Evolutionary conservation across 2,888 invertebrate species (phyloP).

Genomic region (Podabrus alpinus): DNA sequence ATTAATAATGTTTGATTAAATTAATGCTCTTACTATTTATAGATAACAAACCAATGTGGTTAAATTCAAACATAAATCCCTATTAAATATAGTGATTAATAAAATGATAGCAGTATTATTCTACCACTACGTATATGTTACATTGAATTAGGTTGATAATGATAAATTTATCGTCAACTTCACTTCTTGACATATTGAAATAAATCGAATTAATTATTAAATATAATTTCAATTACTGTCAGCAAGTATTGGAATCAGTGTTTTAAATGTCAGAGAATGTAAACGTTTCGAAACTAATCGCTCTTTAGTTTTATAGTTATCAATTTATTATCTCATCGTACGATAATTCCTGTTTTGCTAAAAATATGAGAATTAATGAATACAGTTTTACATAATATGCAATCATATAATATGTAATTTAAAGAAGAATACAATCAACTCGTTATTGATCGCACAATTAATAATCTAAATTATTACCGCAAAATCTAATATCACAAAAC

Average conservation of each 20-base stretch:
- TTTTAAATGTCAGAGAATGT: conserved; percentile 3
- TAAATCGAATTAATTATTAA: conserved; percentile 30
- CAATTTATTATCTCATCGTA: background rate
- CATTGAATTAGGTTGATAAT: conserved; percentile 22
- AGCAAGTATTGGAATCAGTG: conserved; percentile 23
- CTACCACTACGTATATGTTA: conserved; percentile 5
- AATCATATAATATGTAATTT: background rate
- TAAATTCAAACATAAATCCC: conserved; percentile 5
- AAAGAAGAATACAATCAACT: background rate
- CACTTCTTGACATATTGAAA: conserved; percentile 14
- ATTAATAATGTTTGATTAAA: conserved; percentile 4
- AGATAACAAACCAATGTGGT: background rate
- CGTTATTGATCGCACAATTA: background rate
- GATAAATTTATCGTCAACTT: conserved; percentile 22
- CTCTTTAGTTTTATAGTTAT: background rate
- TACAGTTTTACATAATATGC: background rate
- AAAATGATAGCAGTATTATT: conserved; percentile 1
- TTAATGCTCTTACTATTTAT: background rate
- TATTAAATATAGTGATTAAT: conserved; percentile 4
- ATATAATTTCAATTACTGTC: conserved; percentile 25
- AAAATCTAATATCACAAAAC: background rate
- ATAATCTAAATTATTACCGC: background rate
- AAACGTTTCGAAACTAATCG: background rate
- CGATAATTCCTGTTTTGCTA: background rate
- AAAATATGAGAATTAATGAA: background rate